Base-by-base conservation (phyloP, 2,113 vertebrate species). In the Arvicanthis niloticus region DNA sequence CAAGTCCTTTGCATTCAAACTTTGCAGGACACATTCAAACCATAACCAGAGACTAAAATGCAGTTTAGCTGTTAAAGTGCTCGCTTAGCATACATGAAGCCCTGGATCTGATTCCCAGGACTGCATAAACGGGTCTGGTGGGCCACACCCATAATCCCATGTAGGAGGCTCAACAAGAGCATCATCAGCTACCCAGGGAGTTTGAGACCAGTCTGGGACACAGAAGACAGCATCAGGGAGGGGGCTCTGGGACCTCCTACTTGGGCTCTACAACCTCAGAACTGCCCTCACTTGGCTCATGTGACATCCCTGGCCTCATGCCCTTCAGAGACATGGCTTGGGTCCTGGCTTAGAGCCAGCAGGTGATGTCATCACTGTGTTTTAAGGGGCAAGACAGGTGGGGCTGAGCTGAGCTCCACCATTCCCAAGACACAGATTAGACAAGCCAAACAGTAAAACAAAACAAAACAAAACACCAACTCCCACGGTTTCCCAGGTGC, bases 401-500 rank as follows among this genome's bases (percentile, higher is more conserved):
- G 96, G 77, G 19, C 81, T 68, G 67, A 89, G 87, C 72, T 73
- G 67, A 77, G 75, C 22, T 24, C 48, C 42, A 84, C 42, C 56
- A 34, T 97, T 96, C 95, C 95, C 96, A 96, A 76, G 90, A 73
- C 90, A 2, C 5, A 45, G 75, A 13, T 80, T 62, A 93, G 70
- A 87, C 34, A 89, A 60, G 53, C 77, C 58, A 88, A 91, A 93
- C 94, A 73, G 34, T 9, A 68, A 87, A 95, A 60, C 60, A 60
- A 88, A 96, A 60, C 60, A 60, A 88, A 96, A 95, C 88, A 75
- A 75, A 89, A 53, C 88, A n/a, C 75, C 76, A 12, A 2, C 70
- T 75, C 84, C 51, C 42, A 86, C 88, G 42, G 2, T 26, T 56
- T 31, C 62, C 40, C 26, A 82, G 48, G 76, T 0, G 37, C 82